These are phyloP conservation scores for Parapristionchus giblindavisi DNA, from an alignment of 2,888 invertebrate species.

Conservation along the genomic window DNA sequence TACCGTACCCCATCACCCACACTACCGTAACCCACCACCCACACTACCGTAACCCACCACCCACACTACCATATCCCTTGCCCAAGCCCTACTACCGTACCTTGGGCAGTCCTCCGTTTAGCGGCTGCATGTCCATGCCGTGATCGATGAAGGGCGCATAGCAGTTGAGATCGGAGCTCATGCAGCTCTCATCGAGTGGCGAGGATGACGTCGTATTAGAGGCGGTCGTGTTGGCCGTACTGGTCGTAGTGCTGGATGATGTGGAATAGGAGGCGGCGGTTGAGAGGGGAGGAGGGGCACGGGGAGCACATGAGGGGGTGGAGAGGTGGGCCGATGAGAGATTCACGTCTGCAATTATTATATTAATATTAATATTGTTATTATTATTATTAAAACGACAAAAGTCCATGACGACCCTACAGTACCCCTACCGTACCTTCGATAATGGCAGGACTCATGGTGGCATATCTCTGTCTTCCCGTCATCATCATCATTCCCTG, in stretches of 20 bases:
- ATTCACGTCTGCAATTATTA: no score
- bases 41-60: not conserved
- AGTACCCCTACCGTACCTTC: not conserved
- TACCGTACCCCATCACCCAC: not conserved
- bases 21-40: not conserved
- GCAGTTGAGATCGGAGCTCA: not conserved
- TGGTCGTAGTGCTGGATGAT: not conserved
- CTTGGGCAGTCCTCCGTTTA: slow-evolving; percentile 7
- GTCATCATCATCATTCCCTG: not conserved
- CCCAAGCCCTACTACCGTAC: not conserved
- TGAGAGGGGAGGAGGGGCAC: not conserved
- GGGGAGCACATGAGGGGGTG: slow-evolving; percentile 10
- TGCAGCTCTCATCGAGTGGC: no score
- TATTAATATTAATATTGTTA: no score
- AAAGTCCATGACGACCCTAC: no score
- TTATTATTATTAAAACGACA: no score
- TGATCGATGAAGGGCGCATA: slow-evolving; percentile 32
- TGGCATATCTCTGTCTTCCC: not conserved
- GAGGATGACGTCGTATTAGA: not conserved
- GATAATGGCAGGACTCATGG: not conserved
- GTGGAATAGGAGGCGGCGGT: not conserved
- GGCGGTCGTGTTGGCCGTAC: not conserved
- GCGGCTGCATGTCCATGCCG: not conserved
- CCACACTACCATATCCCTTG: not conserved
- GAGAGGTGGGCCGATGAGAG: slow-evolving; percentile 19